Conservation (phyloP, 2,797 vertebrate genomes). For the Gallinago solitaria region DNA sequence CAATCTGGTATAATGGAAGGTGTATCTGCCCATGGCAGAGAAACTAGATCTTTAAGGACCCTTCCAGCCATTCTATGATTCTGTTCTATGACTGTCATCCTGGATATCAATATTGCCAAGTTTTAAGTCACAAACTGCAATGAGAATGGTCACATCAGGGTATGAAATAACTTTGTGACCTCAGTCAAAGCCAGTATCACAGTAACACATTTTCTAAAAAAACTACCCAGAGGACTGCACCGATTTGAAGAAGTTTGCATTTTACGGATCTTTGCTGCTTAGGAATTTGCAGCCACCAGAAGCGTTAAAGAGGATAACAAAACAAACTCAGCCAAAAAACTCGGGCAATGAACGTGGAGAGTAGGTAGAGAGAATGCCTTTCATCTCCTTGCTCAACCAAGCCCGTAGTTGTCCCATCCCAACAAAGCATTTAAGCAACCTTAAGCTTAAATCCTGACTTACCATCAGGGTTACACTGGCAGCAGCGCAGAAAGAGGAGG, state of each 20-base stretch:
- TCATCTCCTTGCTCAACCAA: background rate
- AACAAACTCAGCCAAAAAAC: background rate
- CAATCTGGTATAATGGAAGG: background rate
- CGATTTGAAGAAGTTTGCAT: background rate
- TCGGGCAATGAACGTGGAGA: background rate
- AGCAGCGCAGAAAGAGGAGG: background rate
- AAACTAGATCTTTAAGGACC: background rate
- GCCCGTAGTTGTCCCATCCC: background rate
- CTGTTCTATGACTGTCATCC: background rate
- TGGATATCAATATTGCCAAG: background rate
- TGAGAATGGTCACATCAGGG: background rate
- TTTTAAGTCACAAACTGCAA: background rate
- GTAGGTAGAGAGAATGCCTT: background rate
- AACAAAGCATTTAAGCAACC: background rate
- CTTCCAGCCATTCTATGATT: background rate
- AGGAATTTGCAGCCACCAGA: background rate
- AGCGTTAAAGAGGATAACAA: background rate
- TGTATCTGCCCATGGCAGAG: background rate
- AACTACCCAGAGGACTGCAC: background rate
- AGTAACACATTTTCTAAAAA: background rate
- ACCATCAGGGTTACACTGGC: background rate
- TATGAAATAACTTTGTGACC: background rate
- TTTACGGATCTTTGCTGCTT: background rate
- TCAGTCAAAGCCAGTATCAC: background rate
- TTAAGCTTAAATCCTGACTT: constrained; percentile 15